Base-by-base conservation (phyloP, 2,888 invertebrate genomes). In the Agrilus cyanescens region DNA sequence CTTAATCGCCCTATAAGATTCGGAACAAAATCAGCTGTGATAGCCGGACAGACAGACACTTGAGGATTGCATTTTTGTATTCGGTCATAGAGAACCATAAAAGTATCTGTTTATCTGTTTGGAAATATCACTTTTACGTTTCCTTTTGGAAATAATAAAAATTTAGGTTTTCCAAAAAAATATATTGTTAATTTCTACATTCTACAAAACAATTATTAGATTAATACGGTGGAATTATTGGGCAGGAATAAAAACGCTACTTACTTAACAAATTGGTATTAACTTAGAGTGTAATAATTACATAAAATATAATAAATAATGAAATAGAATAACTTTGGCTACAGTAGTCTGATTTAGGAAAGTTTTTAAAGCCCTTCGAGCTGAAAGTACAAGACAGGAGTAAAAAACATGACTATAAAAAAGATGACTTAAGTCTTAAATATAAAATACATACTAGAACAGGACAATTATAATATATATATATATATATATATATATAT, bases 321-420 rank as follows among this genome's bases (percentile, higher is more conserved):
- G 58, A 60, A 60, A 58, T 63, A 58, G 57, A 60, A 55, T 62
- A 63, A 66, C 65, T 66, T 66, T 66, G 65, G 65, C 63, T 65
- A 64, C 56, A 58, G 57, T 55, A 25, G 25, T 10, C 8, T 25
- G 25, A 25, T 25, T 25, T 25, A 55, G 57, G 58, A 55, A 52
- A 50, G 48, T 47, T 40, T 53, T 53, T 52, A 53, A 50, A 46
- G 54, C 51, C 53, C 53, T 39, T 37, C 43, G 51, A 52, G 52
- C 54, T 48, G 48, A 42, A 46, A 25, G 25, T 40, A 40, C 12
- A 37, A 37, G 13, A 16, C 6, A 37, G 36, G 12, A 12, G 31
- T 34, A 15, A 13, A 40, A 34, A n/a, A 35, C 20, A 16, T 34
- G 34, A 20, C 30, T 12, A 38, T 38, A 43, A 20, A 34, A 14